phyloP scores from a whole-genome alignment of 1,140 invertebrate species.

The Ectropis grisescens region DNA sequence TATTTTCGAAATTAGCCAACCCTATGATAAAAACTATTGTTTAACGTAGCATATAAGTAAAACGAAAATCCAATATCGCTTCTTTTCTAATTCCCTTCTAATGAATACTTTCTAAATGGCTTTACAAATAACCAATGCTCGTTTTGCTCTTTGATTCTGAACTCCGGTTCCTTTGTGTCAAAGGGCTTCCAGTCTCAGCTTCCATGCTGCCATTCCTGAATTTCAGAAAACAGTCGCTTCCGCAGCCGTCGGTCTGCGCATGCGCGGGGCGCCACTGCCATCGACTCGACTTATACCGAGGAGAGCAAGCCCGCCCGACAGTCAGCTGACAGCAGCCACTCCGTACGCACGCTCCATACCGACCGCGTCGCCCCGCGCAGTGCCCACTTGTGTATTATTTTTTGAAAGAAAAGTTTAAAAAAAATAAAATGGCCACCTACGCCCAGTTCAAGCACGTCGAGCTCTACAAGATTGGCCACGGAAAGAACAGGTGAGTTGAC shows the following conservation, averaged over 20 bases:
- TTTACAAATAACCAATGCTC: no score
- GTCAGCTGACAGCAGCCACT: constrained; percentile 54
- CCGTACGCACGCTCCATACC: constrained; percentile 21
- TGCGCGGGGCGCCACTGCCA: constrained; percentile 45
- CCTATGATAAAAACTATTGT: no score
- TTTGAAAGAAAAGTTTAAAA: constrained; percentile 1
- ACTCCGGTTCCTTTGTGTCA: no score
- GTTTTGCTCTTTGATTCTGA: no score
- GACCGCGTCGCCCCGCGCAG: constrained; percentile 27
- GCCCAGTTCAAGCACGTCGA: constrained; percentile 79
- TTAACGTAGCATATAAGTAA: no score
- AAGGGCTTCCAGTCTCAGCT: no score
- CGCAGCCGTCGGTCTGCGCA: constrained; percentile 17
- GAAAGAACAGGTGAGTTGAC: constrained; percentile 74
- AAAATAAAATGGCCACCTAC: constrained; percentile 75
- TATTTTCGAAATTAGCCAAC: no score
- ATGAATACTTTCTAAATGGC: no score
- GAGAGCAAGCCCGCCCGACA: constrained; percentile 50
- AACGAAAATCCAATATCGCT: no score
- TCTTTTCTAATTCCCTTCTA: no score
- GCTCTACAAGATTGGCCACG: constrained; percentile 78
- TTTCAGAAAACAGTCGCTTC: no score
- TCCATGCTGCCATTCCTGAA: no score
- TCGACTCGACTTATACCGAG: constrained; percentile 44
- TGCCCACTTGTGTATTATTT: constrained; percentile 43